Base-by-base conservation (phyloP, 30 jellyfish, hydroid and myxozoan genomes). In the Phacellophora camtschatica region DNA sequence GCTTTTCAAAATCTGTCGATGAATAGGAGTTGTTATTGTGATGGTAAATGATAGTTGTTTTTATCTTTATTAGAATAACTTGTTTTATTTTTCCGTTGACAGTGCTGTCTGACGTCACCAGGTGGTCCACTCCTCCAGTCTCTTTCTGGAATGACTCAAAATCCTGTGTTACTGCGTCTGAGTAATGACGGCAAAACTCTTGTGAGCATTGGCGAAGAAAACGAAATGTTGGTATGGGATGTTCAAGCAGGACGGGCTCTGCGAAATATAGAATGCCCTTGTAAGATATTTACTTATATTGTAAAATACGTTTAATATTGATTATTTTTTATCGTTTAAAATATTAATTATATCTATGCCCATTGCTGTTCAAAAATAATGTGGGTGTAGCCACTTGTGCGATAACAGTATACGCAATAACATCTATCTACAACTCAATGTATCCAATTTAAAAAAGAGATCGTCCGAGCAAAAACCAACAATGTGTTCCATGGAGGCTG, bases 111-210 rank as follows among this genome's bases (percentile, higher is more conserved):
- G 42, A 63, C 88, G 20, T 71, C 95, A 0, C 95, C 95, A 10
- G 95, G 95, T 15, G 95, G 95, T 11, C 88, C 95, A 7, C 73
- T 84, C 19, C 36, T 84, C 71, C 88, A 84, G 69, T 71, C 95
- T 25, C 89, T 84, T 15, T 84, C 95, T 41, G 95, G 95, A 39
- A 56, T 83, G 3, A 33, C 77, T 2, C 85, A 84, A 51, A 43
- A 58, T 6, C 88, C 71, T 10, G 28, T 35, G 10, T 42, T 73
- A 25, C 48, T 84, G 41, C 88, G 81, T 56, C 71, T 73, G 53
- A 71, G 88, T 49, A 37, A 50, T 10, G 84, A 84, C 62, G 88
- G 88, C 6, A 20, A 27, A 77, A 57, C 57, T 29, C 78, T 84
- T 25, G 84, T 74, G 31, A 71, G 95, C 51, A 69, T 73, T 25